Base-by-base conservation (phyloP, 2,113 vertebrate species). In the Semnornis frantzii region DNA sequence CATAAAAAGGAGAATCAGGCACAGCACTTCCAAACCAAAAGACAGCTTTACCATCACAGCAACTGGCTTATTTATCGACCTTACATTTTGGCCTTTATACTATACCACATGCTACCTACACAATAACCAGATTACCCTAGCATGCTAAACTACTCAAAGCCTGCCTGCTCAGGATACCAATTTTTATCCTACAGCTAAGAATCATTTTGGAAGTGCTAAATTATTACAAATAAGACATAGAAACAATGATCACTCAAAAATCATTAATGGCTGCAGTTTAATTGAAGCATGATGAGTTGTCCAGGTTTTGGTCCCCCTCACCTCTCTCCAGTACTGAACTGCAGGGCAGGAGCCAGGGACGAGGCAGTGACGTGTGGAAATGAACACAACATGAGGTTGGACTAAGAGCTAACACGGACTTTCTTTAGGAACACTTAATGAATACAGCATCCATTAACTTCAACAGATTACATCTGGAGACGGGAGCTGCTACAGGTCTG, bases 361-460 rank as follows among this genome's bases (percentile, higher is more conserved):
- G 63, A 46, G 72, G 17, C 63, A 71, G 28, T 0, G 46, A 7
- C 3, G 0, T 5, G 58, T 27, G 33, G 19, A 78, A 64, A 75
- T 3, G 3, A 4, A 6, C 9, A 8, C 1, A 15, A 2, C 19
- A 9, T 1, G 4, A 18, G 5, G 28, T 1, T 2, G 12, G 10
- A 6, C 0, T 0, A 6, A 27, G 5, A 66, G 18, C 9, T 21
- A 12, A 50, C 50, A 8, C 0, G 4, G 7, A 2, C 23, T 12
- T 39, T 23, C 4, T n/a, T 33, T 5, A 30, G 15, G 5, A 54
- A 54, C 39, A 39, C 33, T 5, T 10, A 50, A 54, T 1, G 4
- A 76, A 18, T 1, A 21, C 44, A 2, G 27, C 15, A 54, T n/a
- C 48, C n/a, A 69, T 5, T 5, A 27, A 33, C 14, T 15, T 16